These are phyloP conservation scores for Denticeps clupeoides DNA, from an alignment of 2,797 vertebrate genomes.

Conservation along the genomic window DNA sequence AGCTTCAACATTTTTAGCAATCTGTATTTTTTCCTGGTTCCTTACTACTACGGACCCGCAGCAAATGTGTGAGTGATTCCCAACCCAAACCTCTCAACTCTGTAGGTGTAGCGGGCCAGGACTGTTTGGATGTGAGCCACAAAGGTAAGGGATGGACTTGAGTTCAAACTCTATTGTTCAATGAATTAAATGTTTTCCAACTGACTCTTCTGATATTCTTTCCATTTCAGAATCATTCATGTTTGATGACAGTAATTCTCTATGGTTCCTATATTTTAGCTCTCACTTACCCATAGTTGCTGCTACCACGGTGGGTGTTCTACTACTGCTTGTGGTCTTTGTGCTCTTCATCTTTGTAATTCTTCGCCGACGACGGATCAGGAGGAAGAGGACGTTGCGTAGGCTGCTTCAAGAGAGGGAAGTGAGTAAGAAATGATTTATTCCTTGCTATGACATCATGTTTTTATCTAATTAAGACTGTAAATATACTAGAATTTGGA, in stretches of 20 bases:
- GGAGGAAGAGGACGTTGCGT: constrained; percentile 72
- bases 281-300: constrained; percentile 52
- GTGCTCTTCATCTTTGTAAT: constrained; percentile 60
- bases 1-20: neutral
- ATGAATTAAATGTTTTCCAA: neutral
- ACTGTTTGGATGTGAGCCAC: constrained; percentile 53
- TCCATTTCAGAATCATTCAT: neutral
- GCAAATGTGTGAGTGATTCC: neutral
- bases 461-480: neutral
- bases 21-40: neutral
- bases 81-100: neutral
- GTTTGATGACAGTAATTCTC: too few relatives aligned
- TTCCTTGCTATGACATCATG: neutral
- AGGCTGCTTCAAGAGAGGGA: constrained; percentile 84
- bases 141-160: constrained; percentile 60
- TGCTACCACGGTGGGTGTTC: constrained; percentile 63
- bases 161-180: too few relatives aligned
- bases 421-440: constrained; percentile 39
- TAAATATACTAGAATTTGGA: neutral
- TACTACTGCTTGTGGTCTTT: constrained; percentile 63
- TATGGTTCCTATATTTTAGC: constrained; percentile 42
- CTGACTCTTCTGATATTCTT: too few relatives aligned
- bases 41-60: neutral
- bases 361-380: constrained; percentile 65
- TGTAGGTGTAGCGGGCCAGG: constrained; percentile 76